A percentile compares a stretch with the other conserved stretches of the same genome.
Conservation (phyloP, 2,113 vertebrate species). For the Egretta garzetta region DNA sequence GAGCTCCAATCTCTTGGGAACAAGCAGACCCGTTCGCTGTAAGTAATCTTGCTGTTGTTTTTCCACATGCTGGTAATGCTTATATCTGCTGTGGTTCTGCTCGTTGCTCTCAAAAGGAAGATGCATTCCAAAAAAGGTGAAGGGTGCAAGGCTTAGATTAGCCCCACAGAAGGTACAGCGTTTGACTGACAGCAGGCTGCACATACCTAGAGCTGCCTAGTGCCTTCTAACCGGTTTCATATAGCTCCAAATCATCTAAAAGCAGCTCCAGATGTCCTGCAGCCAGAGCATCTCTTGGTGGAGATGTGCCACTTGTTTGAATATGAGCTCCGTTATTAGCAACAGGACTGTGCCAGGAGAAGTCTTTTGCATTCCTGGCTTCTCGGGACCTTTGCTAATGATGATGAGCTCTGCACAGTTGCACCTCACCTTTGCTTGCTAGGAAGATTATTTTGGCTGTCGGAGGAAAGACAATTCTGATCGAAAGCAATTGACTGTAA, state of each 20-base stretch:
- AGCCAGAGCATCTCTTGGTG: neutral
- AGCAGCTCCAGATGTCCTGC: neutral
- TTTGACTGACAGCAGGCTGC: neutral
- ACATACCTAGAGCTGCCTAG: neutral
- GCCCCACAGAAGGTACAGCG: neutral
- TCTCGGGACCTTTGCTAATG: neutral
- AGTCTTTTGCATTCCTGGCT: neutral
- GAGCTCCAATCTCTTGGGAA: constrained; percentile 91
- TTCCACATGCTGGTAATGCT: accelerated
- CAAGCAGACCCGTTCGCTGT: constrained; percentile 90
- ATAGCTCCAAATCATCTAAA: neutral
- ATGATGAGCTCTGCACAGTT: neutral
- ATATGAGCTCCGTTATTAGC: neutral
- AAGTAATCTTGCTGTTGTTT: constrained; percentile 45
- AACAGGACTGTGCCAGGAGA: neutral
- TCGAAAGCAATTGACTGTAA: neutral
- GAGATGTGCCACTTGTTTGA: neutral
- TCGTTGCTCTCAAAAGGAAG: neutral
- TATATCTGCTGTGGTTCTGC: neutral
- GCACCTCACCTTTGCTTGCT: neutral
- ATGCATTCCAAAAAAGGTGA: neutral
- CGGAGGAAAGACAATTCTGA: neutral
- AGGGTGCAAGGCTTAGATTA: neutral
- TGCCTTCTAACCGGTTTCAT: neutral
- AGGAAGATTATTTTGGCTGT: neutral